Base-by-base conservation (phyloP, 2,888 invertebrate genomes). In the Caenorhabditis japonica region DNA sequence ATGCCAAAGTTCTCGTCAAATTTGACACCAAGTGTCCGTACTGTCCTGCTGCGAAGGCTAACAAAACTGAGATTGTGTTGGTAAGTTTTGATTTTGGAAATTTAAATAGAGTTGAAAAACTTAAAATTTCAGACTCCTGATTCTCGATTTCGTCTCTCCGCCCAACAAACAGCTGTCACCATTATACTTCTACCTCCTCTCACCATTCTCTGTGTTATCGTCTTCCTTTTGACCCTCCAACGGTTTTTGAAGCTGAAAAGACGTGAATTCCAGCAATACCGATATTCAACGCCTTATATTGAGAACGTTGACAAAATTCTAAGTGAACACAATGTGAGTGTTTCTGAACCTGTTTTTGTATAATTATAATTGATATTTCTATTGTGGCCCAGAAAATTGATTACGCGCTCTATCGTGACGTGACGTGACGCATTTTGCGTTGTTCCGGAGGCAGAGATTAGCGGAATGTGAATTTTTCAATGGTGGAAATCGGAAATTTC, bases 21-120 rank as follows among this genome's bases (percentile, higher is more conserved):
- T 27, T 72, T 12, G 72, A 72, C 17, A 56, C 43, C n/a, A 52
- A 55, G 19, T 72, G 72, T 17, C 72, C 72, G 1, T 55, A 72
- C 30, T 72, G 72, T 13, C 72, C 64, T 17, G 46, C 44, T 23
- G 30, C 53, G n/a, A 64, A 53, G 4, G 55, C 62, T 15, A 38
- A 38, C 17, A 47, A 21, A 10, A 43, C 43, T 7, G n/a, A n/a
- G n/a, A 43, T 15, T 19, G 30, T 33, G 12, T 15, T 34, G 7
- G 34, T 33, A 34, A 46, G 43, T 8, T 15, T 12, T 8, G 13
- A 23, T 12, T 13, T 17, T 19, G 44, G 46, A 23, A 58, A 46
- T 36, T 38, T n/a, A 5, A 30, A 7, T 27, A n/a, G n/a, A n/a
- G n/a, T 44, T 56, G 19, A 15, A 19, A 4, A 34, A 19, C 51